Base-by-base conservation (phyloP, 2,888 invertebrate genomes). In the Tiliacea aurago region DNA sequence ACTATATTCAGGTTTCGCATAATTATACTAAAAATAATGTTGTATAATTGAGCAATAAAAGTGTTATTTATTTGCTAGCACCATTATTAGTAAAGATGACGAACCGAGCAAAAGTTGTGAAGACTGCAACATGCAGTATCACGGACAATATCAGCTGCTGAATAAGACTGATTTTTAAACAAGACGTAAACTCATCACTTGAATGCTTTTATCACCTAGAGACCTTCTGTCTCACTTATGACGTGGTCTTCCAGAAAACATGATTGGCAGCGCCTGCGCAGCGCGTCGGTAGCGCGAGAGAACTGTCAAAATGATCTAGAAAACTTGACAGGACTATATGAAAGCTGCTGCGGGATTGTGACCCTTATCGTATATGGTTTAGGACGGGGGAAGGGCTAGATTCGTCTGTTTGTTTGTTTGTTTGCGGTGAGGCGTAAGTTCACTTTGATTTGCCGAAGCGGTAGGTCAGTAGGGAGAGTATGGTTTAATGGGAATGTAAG, bases 261-360 rank as follows among this genome's bases (percentile, higher is more conserved):
- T 91, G 92, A 92, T 85, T 91, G 92, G 88, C 91, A 90, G 89
- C 84, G 86, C 82, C 66, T 75, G 80, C 73, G 76, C 56, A 77
- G 70, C 74, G 79, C 77, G 83, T 89, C 93, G 87, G 94, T 94
- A 94, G 94, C 94, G 92, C 93, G 94, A 93, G 94, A 92, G 92
- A 93, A 93, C 93, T 94, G 95, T 94, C 95, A 91, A 94, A 94
- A 92, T 92, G 88, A 91, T 91, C 90, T 87, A 84, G 87, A 81
- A 80, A 79, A 88, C 85, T 78, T 91, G 92, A 92, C 92, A 90
- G 90, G 71, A 62, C 75, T 71, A 23, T 51, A 64, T 58, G 28
- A 79, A 67, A 70, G 68, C 61, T 81, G 78, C 63, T 78, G 64
- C 47, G 64, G 78, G 68, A 88, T 72, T 84, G 68, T 81, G 64